These are phyloP conservation scores for Plebejus melissa DNA, from an alignment of 2,888 invertebrate genomes.

Conservation along the genomic window DNA sequence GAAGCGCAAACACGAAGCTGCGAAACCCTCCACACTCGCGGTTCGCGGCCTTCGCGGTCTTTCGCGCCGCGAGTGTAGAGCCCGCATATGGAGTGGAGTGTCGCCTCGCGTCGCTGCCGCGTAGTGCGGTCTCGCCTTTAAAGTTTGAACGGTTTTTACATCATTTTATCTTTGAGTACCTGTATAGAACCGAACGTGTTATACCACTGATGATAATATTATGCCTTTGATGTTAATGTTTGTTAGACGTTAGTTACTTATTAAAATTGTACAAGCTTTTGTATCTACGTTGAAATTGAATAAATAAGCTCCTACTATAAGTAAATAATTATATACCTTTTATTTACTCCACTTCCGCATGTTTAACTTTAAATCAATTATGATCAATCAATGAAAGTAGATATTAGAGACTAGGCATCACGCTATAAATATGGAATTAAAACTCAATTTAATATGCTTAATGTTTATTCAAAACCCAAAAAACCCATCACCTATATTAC, in stretches of 20 bases:
- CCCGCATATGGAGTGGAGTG: too few relatives aligned
- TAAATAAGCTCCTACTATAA: slow-evolving; percentile 28
- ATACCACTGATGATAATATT: slow-evolving; percentile 4
- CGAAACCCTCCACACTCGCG: too few relatives aligned
- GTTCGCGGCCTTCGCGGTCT: too few relatives aligned
- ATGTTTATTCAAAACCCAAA: slow-evolving; percentile 46
- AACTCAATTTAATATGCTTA: slow-evolving; percentile 38
- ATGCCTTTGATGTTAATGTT: slow-evolving; percentile 21
- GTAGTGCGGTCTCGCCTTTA: background rate
- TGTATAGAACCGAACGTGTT: slow-evolving; percentile 4
- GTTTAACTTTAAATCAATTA: background rate
- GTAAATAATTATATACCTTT: slow-evolving; percentile 11
- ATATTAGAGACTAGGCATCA: background rate
- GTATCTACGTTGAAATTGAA: slow-evolving; percentile 25
- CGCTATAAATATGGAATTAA: slow-evolving; percentile 11
- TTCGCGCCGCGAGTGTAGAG: too few relatives aligned
- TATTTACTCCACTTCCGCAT: background rate
- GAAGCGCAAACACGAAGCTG: too few relatives aligned
- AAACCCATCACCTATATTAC: slow-evolving; percentile 37
- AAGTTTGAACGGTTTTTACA: background rate
- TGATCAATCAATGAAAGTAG: background rate
- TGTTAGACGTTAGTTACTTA: slow-evolving; percentile 24
- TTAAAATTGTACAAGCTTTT: slow-evolving; percentile 27
- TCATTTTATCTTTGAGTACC: slow-evolving; percentile 12
- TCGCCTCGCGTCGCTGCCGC: too few relatives aligned